These are phyloP conservation scores for Typhlomys cinereus DNA, from an alignment of 2,113 vertebrate genomes.

Conservation along the genomic window DNA sequence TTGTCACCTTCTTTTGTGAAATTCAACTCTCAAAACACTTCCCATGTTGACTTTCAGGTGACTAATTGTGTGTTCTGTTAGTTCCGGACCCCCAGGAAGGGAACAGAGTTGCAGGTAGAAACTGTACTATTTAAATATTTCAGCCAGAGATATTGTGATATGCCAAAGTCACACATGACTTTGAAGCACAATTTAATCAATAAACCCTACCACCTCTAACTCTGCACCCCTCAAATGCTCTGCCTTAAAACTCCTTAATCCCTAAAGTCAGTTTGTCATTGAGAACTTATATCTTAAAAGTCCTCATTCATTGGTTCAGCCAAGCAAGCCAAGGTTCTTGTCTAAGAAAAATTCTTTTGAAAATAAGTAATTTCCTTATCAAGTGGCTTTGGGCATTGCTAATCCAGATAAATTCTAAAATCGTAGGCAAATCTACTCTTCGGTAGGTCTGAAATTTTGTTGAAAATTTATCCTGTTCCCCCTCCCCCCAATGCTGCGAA, in stretches of 20 bases:
- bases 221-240: not conserved
- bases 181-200: not conserved
- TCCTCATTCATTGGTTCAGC: slow-evolving; percentile 38
- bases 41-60: not conserved
- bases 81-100: not conserved
- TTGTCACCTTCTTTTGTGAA: not conserved
- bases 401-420: not conserved
- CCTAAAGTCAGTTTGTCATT: not conserved
- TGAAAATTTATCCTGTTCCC: slow-evolving; percentile 49
- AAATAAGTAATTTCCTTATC: slow-evolving; percentile 53
- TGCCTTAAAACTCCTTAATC: not conserved
- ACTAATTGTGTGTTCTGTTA: not conserved
- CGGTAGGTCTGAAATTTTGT: slow-evolving; percentile 37
- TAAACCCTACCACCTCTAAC: no score
- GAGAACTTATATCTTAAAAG: slow-evolving; percentile 1
- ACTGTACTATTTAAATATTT: not conserved
- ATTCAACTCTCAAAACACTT: not conserved
- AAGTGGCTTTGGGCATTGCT: not conserved
- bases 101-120: not conserved
- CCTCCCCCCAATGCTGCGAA: slow-evolving; percentile 3
- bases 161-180: not conserved
- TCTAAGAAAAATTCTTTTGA: slow-evolving; percentile 45
- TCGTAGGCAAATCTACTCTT: slow-evolving; percentile 28
- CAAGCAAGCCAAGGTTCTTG: not conserved
- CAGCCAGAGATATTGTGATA: no score